phyloP scores from a whole-genome alignment of 2,888 invertebrate genomes.

The Latrodectus hesperus region DNA sequence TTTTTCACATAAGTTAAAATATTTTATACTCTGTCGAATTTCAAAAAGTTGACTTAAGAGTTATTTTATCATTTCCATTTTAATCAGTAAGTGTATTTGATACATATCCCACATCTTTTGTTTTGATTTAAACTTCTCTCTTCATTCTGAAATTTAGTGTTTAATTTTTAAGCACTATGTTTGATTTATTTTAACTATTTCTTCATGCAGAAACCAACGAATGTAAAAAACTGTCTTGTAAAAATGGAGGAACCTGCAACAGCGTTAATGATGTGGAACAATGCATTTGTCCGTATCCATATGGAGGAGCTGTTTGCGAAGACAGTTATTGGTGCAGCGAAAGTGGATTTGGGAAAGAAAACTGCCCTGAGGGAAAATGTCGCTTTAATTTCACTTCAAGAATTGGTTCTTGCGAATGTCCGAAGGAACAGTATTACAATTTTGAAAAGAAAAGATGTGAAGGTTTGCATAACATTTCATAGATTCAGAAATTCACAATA shows the following conservation, averaged over 20 bases:
- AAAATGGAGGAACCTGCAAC: slow-evolving; percentile 29
- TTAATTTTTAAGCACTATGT: no score
- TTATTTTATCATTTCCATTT: no score
- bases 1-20: no score
- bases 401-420: slow-evolving; percentile 14
- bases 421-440: slow-evolving; percentile 21
- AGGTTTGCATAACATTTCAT: not conserved
- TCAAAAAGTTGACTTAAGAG: no score
- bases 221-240: not conserved
- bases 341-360: slow-evolving; percentile 3
- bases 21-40: no score
- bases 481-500: no score
- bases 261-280: not conserved
- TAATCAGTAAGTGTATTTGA: no score
- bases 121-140: not conserved
- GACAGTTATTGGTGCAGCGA: slow-evolving; percentile 23
- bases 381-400: slow-evolving; percentile 5
- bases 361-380: slow-evolving; percentile 11
- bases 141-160: no score
- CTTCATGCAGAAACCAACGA: not conserved
- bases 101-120: not conserved
- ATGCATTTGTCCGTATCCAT: slow-evolving; percentile 5
- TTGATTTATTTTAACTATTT: no score
- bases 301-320: not conserved
- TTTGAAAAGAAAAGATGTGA: slow-evolving; percentile 27